Base-by-base conservation (phyloP, 2,797 vertebrate species). In the Harpagifer antarcticus region DNA sequence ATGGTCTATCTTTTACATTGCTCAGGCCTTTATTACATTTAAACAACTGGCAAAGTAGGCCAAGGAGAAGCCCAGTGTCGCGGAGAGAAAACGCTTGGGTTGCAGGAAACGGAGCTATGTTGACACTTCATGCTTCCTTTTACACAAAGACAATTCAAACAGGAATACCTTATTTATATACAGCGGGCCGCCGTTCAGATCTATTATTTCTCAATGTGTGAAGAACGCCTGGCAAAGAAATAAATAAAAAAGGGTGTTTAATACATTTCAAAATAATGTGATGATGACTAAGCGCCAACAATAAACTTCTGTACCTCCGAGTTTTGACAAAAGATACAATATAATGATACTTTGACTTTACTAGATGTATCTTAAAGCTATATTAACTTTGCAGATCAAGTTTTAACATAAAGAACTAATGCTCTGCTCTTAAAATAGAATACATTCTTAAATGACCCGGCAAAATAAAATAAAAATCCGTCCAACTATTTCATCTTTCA, bases 1-100 rank as follows among this genome's bases (percentile, higher is more conserved):
- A 80, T 76, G 86, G 88, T 87, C 63, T 45, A 49, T 3, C 53
- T 63, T 82, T 88, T 74, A 84, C 79, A 86, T 73, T 72, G 72
- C 55, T 74, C 57, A 50, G 81, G 63, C 58, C 90, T 91, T 84
- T 89, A 86, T 89, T 78, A 76, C 82, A 87, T 76, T 77, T 37
- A 7, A 45, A 23, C 16, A 56, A 27, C 63, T 40, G 43, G 13
- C 76, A 84, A 56, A 75, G 76, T 62, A 69, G 68, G 78, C 76
- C 40, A 64, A 50, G 66, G 53, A 72, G 63, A 77, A 74, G 37
- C 3, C 15, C 20, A 14, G 44, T 49, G 45, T 50, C 40, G 43
- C 31, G 44, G 27, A 40, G 42, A 55, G 23, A n/a, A 63, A 56
- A 43, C 27, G 64, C 5, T 27, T 11, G 44, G 19, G 53, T 47